Evolutionary conservation across 2,797 vertebrate genomes (phyloP), one percentile per base, ranked within the genome.

Genomic region (Setipinna tenuifilis): DNA sequence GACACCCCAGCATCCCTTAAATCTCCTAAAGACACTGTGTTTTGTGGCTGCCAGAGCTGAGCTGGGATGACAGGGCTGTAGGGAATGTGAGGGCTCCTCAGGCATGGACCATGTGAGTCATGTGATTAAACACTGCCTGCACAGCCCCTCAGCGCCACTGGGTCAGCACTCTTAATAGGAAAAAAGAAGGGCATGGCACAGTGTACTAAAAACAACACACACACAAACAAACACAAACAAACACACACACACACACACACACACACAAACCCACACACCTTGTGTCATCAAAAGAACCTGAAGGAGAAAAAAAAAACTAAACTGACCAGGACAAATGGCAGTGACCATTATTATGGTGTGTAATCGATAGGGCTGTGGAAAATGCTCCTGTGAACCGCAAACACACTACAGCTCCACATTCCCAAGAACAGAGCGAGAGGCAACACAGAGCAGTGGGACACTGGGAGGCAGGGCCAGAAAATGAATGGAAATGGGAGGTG

Each of bases 401-500:
- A 14, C 4, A 17, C 1, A 23, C 31, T 35, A 17, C 7, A 5
- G 12, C 28, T 28, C 21, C 25, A 41, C 71, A 78, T 78, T 78
- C 35, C 71, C 6, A 44, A 78, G 31, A 78, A 16, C 19, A 41
- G 35, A 44, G 41, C 71, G 19, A 78, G 71, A 78, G 35, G 71
- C 2, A 78, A 44, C 71, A 44, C 4, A 17, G 35, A 21, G 19
- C 3, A 78, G 31, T 41, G 68, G 0, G 68, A 6, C 71, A 78
- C 19, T 2, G 35, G 41, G 71, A 44, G 71, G 71, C 25, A 78
- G 31, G 71, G 35, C 71, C 7, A 35, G 50, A 0, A 25, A 78
- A 78, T 78, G 71, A 75, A 78, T 78, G 89, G 87, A 88, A 87
- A 46, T 85, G 86, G 87, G 92, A 86, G 88, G 81, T 68, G 16